Evolutionary conservation across 2,888 invertebrate species (phyloP), one percentile per base, ranked within the genome.

Genomic region (Ophion costatus): DNA sequence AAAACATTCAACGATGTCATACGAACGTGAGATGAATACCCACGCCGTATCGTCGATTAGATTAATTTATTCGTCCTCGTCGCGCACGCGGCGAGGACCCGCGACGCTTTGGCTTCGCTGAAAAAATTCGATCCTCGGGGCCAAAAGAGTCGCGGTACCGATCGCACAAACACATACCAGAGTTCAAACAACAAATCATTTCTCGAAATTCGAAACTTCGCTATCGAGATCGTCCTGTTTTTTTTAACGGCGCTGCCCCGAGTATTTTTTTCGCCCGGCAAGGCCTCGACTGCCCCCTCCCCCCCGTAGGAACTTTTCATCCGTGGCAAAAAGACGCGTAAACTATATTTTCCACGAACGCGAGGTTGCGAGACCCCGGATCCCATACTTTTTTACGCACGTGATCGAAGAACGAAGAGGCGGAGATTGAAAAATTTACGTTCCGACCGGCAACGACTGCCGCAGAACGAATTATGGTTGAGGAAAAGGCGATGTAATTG

Each of bases 321-420:
- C 20, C 59, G 1, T 20, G 59, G n/a, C 6, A 20, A 59, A 59
- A 7, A 59, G 4, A 75, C 45, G 45, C 57, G 70, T 74, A 64
- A 70, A 80, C 69, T 69, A 14, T 84, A 84, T 84, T 84, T 69
- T 84, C 82, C 84, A 71, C 75, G 59, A 67, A 57, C 38, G 75
- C 78, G 56, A 79, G 71, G 79, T 64, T 64, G 76, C 73, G 73
- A 24, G 78, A 80, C 61, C 64, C 77, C 63, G 64, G 67, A 67
- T n/a, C 59, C 69, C 56, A 33, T 83, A 76, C 75, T 84, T 84
- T 86, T 84, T 80, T 84, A 86, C 77, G 51, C 74, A 80, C 56
- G 51, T 20, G 29, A 76, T 38, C 11, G 20, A 33, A 66, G 20
- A 24, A 57, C 20, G 17, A 78, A 61, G 29, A 59, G 51, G 7